These are phyloP conservation scores for Neuroterus valhalla DNA, from an alignment of 1,140 invertebrate species.

Conservation along the genomic window DNA sequence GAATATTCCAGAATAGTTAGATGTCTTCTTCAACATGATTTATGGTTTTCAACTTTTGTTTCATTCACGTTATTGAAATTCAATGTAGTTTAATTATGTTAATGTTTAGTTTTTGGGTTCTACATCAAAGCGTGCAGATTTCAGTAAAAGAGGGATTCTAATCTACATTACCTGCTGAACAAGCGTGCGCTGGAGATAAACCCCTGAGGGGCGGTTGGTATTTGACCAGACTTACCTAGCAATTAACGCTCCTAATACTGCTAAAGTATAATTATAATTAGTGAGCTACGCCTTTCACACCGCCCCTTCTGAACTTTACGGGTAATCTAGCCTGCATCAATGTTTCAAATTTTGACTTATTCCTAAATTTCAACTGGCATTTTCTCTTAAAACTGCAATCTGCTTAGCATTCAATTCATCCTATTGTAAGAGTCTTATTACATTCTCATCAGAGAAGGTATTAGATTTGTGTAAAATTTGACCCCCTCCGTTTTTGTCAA, in stretches of 20 bases:
- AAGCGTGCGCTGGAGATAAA: slow-evolving; percentile 18
- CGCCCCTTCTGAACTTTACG: slow-evolving; percentile 59
- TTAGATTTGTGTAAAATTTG: no score
- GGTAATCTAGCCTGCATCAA: slow-evolving; percentile 37
- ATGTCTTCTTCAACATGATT: no score
- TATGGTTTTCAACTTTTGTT: no score
- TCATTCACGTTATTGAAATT: no score
- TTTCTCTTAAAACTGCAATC: neutral
- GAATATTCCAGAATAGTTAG: no score
- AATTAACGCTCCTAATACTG: slow-evolving; percentile 73
- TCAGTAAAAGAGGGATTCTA: neutral
- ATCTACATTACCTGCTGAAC: slow-evolving; percentile 19
- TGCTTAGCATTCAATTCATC: neutral
- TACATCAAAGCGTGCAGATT: slow-evolving; percentile 17
- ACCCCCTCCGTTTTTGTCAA: no score
- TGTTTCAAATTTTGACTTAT: neutral
- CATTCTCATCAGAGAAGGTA: no score
- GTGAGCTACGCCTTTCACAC: slow-evolving; percentile 70
- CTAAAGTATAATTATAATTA: slow-evolving; percentile 75
- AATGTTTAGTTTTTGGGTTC: slow-evolving; percentile 7
- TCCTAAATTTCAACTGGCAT: slow-evolving; percentile 2
- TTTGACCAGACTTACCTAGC: slow-evolving; percentile 71
- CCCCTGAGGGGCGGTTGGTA: slow-evolving; percentile 61
- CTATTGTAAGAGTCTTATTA: no score
- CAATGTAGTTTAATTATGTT: neutral